Conservation (phyloP, 2,888 invertebrate species). For the Philonicus albiceps region DNA sequence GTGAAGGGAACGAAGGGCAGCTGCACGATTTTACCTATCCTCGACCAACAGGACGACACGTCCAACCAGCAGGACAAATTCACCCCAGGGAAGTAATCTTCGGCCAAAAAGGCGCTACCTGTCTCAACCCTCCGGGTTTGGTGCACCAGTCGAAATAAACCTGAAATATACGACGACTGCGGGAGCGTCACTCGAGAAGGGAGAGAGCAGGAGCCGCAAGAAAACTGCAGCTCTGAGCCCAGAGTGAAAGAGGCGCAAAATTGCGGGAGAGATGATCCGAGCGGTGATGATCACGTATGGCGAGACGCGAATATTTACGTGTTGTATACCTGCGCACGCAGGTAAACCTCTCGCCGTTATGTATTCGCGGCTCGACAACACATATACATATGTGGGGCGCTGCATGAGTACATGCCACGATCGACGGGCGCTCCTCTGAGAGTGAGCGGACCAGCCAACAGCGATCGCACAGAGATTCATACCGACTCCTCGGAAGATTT, state of each 20-base stretch:
- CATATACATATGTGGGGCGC: not conserved
- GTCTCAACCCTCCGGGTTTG: not conserved
- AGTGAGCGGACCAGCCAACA: conserved; percentile 15
- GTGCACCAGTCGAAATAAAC: not conserved
- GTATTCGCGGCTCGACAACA: not conserved
- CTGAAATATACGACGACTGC: not conserved
- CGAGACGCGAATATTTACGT: not conserved
- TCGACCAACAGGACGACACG: not conserved
- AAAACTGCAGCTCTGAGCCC: not conserved
- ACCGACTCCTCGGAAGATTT: conserved; percentile 54
- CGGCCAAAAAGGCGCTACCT: not conserved
- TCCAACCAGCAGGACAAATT: not conserved
- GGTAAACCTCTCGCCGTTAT: not conserved
- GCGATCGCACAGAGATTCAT: not conserved
- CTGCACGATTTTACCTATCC: not conserved
- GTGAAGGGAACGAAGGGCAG: not conserved
- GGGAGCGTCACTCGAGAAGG: not conserved
- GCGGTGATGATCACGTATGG: conserved; percentile 4
- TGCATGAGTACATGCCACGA: not conserved
- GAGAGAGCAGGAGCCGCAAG: not conserved
- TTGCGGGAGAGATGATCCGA: not conserved
- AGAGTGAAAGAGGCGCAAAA: not conserved
- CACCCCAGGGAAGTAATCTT: not conserved
- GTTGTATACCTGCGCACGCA: not conserved
- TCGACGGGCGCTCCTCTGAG: not conserved